phyloP scores from a whole-genome alignment of 2,113 vertebrate genomes.

The Xiphophorus maculatus region DNA sequence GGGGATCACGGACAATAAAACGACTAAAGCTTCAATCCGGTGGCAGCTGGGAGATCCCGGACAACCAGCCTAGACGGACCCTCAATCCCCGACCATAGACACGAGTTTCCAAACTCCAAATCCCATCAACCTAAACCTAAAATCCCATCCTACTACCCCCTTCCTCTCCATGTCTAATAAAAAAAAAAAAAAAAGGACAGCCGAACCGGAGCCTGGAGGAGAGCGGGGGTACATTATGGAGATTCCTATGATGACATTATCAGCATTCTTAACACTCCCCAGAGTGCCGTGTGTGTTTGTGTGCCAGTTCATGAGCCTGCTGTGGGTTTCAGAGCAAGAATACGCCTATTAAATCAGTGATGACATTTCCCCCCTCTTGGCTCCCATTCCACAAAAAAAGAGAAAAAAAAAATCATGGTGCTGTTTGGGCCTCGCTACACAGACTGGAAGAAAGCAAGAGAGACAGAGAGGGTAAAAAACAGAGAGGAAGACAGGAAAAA shows the following conservation, averaged over 20 bases:
- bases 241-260: conserved; percentile 77
- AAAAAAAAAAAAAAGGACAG: conserved; percentile 31
- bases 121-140: conserved; percentile 62
- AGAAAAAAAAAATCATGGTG: conserved; percentile 39
- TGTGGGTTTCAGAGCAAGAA: conserved; percentile 39
- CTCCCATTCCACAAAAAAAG: conserved; percentile 41
- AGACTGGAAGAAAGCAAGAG: conserved; percentile 26
- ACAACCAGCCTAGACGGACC: conserved; percentile 63
- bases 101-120: conserved; percentile 63
- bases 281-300: conserved; percentile 39
- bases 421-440: conserved; percentile 54
- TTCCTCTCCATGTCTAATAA: conserved; percentile 44
- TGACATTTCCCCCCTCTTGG: conserved; percentile 76
- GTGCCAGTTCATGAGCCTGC: conserved; percentile 10
- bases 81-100: conserved; percentile 43
- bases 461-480: conserved; percentile 34
- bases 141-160: conserved; percentile 23
- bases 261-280: conserved; percentile 72
- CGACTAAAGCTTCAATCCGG: conserved; percentile 69
- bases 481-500: conserved; percentile 15
- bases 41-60: conserved; percentile 65
- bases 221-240: conserved; percentile 64
- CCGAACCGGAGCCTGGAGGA: conserved; percentile 57
- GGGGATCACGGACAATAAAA: conserved; percentile 55
- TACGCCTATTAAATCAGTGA: conserved; percentile 76